These are phyloP conservation scores for Drosophila acutilabella DNA, from an alignment of 2,888 invertebrate species.

Conservation along the genomic window DNA sequence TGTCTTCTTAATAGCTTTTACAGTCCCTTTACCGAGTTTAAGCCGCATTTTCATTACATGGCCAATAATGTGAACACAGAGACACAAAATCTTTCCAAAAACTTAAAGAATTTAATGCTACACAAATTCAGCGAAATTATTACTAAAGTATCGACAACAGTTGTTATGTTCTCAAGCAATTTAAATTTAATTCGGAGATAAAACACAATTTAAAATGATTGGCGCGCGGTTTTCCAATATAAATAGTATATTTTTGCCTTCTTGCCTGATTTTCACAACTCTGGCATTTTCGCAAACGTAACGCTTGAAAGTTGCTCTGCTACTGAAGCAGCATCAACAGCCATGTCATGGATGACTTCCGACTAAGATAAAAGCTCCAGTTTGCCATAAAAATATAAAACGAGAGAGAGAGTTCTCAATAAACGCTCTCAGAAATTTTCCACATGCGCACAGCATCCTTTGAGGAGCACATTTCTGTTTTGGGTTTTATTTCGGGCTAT, in stretches of 20 bases:
- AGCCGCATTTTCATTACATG: not conserved
- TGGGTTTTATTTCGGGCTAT: constrained; percentile 57
- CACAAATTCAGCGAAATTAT: not conserved
- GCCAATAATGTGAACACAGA: not conserved
- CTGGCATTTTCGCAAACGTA: constrained; percentile 56
- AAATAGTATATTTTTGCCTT: constrained; percentile 7
- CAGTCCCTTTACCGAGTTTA: not conserved
- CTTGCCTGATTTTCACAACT: not conserved
- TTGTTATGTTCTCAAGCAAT: constrained; percentile 36
- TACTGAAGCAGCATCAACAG: constrained; percentile 61
- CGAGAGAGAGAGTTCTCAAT: not conserved
- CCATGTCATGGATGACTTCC: constrained; percentile 41
- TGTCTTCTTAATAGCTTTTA: not conserved
- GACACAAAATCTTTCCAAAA: not conserved
- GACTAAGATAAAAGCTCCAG: constrained; percentile 62
- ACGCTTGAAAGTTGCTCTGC: constrained; percentile 76
- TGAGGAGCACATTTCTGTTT: constrained; percentile 44
- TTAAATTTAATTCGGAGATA: constrained; percentile 35
- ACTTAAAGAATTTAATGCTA: not conserved
- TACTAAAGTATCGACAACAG: constrained; percentile 5
- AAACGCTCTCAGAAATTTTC: not conserved
- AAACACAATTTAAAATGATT: constrained; percentile 33
- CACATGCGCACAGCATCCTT: constrained; percentile 70
- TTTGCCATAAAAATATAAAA: constrained; percentile 60
- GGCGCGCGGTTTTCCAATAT: constrained; percentile 20